Conservation (phyloP, 2,797 vertebrate species). For the Margarornis squamiger region DNA sequence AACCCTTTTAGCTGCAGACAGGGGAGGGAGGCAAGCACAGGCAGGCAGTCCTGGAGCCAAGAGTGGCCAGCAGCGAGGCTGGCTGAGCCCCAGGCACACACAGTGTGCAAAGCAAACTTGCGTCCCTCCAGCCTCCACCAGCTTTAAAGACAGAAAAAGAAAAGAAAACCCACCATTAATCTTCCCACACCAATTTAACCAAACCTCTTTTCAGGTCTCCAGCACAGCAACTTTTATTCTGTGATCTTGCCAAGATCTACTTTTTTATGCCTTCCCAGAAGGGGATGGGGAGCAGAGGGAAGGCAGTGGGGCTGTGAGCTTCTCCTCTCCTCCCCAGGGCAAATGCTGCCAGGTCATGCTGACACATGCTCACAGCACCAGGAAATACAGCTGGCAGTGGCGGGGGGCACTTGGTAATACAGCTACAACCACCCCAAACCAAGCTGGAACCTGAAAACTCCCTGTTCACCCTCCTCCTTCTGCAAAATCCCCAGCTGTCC, state of each 20-base stretch:
- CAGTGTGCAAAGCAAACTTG: neutral
- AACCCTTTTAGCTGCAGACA: neutral
- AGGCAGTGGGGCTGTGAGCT: neutral
- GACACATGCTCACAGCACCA: neutral
- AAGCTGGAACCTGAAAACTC: neutral
- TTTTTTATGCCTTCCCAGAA: neutral
- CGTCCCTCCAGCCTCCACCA: accelerated
- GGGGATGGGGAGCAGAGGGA: neutral
- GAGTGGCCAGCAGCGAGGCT: neutral
- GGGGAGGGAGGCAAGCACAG: neutral
- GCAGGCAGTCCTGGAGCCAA: neutral
- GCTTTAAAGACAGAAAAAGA: constrained; percentile 2
- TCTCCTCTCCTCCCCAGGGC: neutral
- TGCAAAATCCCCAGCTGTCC: neutral
- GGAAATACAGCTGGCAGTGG: neutral
- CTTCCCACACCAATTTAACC: neutral
- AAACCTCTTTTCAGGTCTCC: neutral
- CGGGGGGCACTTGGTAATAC: neutral
- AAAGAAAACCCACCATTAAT: neutral
- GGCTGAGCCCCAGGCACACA: neutral
- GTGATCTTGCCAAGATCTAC: neutral
- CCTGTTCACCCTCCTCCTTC: neutral
- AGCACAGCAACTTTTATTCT: neutral
- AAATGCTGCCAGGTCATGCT: neutral
- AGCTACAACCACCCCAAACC: neutral